These are phyloP conservation scores for Thamnaconus septentrionalis DNA, from an alignment of 2,113 vertebrate genomes.

Conservation along the genomic window DNA sequence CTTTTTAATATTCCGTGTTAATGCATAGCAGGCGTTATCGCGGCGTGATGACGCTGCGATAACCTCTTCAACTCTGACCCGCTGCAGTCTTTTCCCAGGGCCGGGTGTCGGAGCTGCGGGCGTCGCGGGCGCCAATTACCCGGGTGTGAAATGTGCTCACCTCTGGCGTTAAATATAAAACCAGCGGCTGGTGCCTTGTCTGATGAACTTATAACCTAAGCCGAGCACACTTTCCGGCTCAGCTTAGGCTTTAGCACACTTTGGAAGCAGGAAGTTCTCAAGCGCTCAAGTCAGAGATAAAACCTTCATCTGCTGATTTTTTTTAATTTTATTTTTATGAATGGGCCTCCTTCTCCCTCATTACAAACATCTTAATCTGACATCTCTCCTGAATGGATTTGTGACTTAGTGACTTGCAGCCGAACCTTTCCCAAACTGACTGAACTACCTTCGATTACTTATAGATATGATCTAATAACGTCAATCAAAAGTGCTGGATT, in stretches of 20 bases:
- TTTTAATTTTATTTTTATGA: no score
- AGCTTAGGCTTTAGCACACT: neutral
- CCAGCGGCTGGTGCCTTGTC: constrained; percentile 22
- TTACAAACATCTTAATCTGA: no score
- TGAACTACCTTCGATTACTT: no score
- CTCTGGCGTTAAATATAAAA: constrained; percentile 34
- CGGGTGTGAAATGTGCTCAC: constrained; percentile 55
- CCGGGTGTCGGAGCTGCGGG: constrained; percentile 38
- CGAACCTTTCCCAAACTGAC: no score
- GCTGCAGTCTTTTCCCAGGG: constrained; percentile 50
- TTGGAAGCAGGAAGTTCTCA: neutral
- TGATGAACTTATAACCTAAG: constrained; percentile 30
- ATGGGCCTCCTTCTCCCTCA: no score
- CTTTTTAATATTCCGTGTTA: no score
- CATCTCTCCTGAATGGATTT: no score
- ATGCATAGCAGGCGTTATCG: neutral
- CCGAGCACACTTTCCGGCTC: neutral
- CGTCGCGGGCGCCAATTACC: constrained; percentile 41
- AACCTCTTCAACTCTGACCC: constrained; percentile 29
- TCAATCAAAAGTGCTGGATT: no score
- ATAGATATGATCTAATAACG: no score
- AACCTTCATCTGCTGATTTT: no score
- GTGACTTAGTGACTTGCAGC: no score
- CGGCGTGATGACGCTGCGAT: constrained; percentile 10
- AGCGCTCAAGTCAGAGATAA: no score